Percentiles rank a stretch among this genome's conserved stretches.
Conservation (phyloP, 2,888 invertebrate genomes). For the Atethmia centrago region DNA sequence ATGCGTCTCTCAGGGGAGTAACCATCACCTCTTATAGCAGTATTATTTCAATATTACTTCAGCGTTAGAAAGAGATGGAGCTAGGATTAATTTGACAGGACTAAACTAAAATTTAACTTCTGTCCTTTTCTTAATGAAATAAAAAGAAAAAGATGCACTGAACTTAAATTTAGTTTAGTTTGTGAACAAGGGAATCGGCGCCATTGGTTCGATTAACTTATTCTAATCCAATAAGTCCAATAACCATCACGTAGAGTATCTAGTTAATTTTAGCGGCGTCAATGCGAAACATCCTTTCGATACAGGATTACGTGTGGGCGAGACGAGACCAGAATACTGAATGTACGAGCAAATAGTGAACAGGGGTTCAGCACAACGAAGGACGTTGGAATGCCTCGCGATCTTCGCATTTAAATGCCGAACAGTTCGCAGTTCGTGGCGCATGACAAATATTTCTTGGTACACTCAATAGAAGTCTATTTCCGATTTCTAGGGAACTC, state of each 20-base stretch:
- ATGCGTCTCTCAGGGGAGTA: too few species aligned
- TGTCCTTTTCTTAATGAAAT: too few species aligned
- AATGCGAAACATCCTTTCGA: constrained; percentile 69
- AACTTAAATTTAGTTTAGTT: too few species aligned
- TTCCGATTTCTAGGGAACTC: constrained; percentile 69
- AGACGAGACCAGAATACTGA: constrained; percentile 68
- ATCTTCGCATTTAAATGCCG: constrained; percentile 76
- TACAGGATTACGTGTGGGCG: constrained; percentile 71
- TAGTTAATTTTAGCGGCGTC: constrained; percentile 59
- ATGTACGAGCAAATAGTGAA: constrained; percentile 46
- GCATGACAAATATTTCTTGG: constrained; percentile 71
- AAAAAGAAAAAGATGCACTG: too few species aligned
- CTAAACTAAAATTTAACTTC: too few species aligned
- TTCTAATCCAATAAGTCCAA: constrained; percentile 39
- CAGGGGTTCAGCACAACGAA: constrained; percentile 65
- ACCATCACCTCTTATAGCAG: too few species aligned
- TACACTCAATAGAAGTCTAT: constrained; percentile 67
- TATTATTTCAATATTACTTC: too few species aligned
- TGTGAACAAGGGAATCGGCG: too few species aligned
- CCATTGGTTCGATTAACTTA: constrained; percentile 23
- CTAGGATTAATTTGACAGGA: too few species aligned
- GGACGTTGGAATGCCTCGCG: constrained; percentile 77
- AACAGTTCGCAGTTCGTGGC: constrained; percentile 69
- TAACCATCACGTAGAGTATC: constrained; percentile 47
- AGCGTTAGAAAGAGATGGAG: too few species aligned